Base-by-base conservation (phyloP, 2,888 invertebrate species). In the Drosophila acutilabella region DNA sequence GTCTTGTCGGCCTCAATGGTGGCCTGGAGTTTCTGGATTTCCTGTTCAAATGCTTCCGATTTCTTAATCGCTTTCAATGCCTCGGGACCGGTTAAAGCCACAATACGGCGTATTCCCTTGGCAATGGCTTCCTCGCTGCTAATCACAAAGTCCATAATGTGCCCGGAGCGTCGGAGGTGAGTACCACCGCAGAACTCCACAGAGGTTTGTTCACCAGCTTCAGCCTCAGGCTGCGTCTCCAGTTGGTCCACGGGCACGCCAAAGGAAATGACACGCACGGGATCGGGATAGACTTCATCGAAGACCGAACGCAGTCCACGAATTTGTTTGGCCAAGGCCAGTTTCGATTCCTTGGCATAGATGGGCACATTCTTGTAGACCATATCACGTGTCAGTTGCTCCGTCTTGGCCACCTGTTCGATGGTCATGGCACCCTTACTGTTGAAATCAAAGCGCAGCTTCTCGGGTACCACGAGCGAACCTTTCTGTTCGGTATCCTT, bases 141-240 rank as follows among this genome's bases (percentile, higher is more conserved):
- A 88, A 99, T 99, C 1, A 99, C 96, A 93, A 99, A 98, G 85
- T 97, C 96, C 38, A 98, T 98, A 89, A 99, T 96, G 91, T 99
- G 98, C 0, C 98, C 97, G 18, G 98, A 96, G 82, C 96, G 95
- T 83, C 96, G 95, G 64, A 99, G 94, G 93, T 99, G 99, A 7
- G 99, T 99, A 82, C 99, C 99, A 64, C 99, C 99, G 93, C 99
- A 99, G 93, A 99, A 99, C 93, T 99, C 99, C 6, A 99, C 97
- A 2, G 99, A 98, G 0, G 98, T 98, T 66, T 95, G 93, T 53
- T 94, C 94, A 1, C 96, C 99, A 42, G 94, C 95, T 18, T 95
- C 94, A 20, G 96, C 95, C 59, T 96, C 94, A 0, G 99, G 99
- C 93, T 99, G 96, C 26, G 94, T 93, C 90, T 98, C 96, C 45